Evolutionary conservation across 2,113 vertebrate species (phyloP).

Genomic region (Seriola quinqueradiata): DNA sequence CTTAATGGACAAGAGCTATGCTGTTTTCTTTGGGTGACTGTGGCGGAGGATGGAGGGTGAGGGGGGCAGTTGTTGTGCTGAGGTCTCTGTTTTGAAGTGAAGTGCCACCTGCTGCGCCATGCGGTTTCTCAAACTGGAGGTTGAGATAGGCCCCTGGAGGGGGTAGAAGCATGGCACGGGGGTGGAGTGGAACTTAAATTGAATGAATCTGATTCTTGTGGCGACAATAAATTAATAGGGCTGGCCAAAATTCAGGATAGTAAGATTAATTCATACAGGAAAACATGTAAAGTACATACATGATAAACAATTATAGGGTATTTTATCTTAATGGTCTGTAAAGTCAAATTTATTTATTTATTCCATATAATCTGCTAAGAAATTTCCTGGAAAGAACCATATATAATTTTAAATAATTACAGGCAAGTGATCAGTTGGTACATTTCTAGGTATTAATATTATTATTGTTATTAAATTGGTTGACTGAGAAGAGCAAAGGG

Average conservation of each 20-base stretch:
- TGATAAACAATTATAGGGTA: no score
- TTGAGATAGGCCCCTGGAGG: neutral
- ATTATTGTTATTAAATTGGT: no score
- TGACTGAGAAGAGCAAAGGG: no score
- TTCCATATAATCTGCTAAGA: no score
- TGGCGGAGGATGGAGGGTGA: neutral
- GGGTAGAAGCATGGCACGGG: neutral
- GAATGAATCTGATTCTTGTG: neutral
- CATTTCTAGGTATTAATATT: no score
- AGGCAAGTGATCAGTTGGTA: no score
- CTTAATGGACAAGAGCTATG: neutral
- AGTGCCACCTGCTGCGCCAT: neutral
- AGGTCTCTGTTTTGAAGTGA: neutral
- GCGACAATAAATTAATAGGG: neutral
- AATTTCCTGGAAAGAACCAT: no score
- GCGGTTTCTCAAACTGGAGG: neutral
- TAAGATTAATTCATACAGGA: neutral
- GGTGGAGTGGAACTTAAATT: neutral
- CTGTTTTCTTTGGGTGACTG: neutral
- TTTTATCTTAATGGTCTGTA: no score
- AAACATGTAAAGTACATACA: no score
- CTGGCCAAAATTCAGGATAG: neutral
- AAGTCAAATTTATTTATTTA: no score
- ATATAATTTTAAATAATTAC: no score
- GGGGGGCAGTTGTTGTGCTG: neutral